Evolutionary conservation across 2,113 vertebrate genomes (phyloP), one percentile per base, ranked within the genome.

Genomic region (Tragelaphus buxtoni): DNA sequence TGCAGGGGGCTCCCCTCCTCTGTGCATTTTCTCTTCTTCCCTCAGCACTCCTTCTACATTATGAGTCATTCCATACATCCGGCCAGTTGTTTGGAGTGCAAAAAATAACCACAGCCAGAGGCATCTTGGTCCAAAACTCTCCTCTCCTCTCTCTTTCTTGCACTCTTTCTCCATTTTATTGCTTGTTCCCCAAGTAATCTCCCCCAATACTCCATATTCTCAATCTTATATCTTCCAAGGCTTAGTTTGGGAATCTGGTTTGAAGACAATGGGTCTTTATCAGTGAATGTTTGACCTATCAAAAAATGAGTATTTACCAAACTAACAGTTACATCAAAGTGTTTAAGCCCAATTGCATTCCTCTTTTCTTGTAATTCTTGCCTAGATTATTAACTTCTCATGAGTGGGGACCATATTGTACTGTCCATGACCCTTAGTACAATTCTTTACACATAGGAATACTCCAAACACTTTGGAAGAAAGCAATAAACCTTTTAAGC

Each of bases 21-120:
- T 83, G 45, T 3, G 53, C 17, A 39, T 28, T 16, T 39, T 35
- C 55, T 26, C 30, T 32, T 28, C 45, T 72, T n/a, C 58, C 45
- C 11, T 24, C 6, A 3, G 42, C 1, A 9, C 51, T 8, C 35
- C 49, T 65, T n/a, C 63, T 8, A 3, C 4, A 9, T 1, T 10
- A 18, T 45, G 76, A 56, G 16, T 65, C 80, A 63, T 26, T 35
- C 55, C 26, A 9, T 45, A 61, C 47, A 24, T 24, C 47, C 55
- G 9, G 80, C 81, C 51, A 35, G 74, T 39, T 55, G 32, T 14
- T 77, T n/a, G 58, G n/a, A 51, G 22, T 16, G 7, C 5, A 13
- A 39, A 81, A 79, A 39, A 56, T 14, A 53, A 49, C 74, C 10
- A 2, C 2, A 49, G 65, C 92, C 56, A 65, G 51, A 61, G 81